Evolutionary conservation across 2,113 vertebrate genomes (phyloP).

Genomic region (Electrona antarctica): DNA sequence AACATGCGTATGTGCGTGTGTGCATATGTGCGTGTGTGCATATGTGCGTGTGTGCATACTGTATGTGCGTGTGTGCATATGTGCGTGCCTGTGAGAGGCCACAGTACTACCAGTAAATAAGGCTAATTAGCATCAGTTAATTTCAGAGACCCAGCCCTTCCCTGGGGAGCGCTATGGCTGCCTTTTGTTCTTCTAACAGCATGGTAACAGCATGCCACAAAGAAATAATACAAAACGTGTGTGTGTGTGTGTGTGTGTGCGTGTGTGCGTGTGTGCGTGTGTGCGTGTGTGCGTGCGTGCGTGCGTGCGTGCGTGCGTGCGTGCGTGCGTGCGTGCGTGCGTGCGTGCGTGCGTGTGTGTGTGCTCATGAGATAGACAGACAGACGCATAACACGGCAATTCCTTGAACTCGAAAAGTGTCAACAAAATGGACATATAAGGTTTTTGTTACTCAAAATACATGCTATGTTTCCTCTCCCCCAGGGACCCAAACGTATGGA

Average conservation of each 20-base stretch:
- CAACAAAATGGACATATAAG: too few relatives aligned
- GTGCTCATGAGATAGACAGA: too few relatives aligned
- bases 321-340: too few relatives aligned
- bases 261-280: not conserved
- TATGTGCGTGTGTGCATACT: slow-evolving; percentile 36
- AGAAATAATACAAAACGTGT: slow-evolving; percentile 60
- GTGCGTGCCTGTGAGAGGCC: slow-evolving; percentile 46
- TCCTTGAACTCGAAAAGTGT: too few relatives aligned
- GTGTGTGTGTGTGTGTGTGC: slow-evolving; percentile 45
- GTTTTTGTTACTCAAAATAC: too few relatives aligned
- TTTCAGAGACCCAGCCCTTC: slow-evolving; percentile 73
- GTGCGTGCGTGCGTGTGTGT: too few relatives aligned
- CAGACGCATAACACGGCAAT: too few relatives aligned
- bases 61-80: slow-evolving; percentile 7
- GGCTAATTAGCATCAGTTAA: slow-evolving; percentile 69
- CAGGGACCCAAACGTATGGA: too few relatives aligned
- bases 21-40: slow-evolving; percentile 19
- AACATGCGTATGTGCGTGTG: slow-evolving; percentile 24
- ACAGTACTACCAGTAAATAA: slow-evolving; percentile 63
- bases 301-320: not conserved
- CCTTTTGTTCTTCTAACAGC: slow-evolving; percentile 69
- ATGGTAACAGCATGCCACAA: slow-evolving; percentile 64
- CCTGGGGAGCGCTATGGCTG: slow-evolving; percentile 34
- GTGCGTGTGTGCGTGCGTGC: not conserved
- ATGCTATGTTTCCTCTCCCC: too few relatives aligned